A percentile compares a stretch with the other conserved stretches of the same genome.
phyloP scores from a whole-genome alignment of 2,888 invertebrate species.

The Parapristionchus giblindavisi region DNA sequence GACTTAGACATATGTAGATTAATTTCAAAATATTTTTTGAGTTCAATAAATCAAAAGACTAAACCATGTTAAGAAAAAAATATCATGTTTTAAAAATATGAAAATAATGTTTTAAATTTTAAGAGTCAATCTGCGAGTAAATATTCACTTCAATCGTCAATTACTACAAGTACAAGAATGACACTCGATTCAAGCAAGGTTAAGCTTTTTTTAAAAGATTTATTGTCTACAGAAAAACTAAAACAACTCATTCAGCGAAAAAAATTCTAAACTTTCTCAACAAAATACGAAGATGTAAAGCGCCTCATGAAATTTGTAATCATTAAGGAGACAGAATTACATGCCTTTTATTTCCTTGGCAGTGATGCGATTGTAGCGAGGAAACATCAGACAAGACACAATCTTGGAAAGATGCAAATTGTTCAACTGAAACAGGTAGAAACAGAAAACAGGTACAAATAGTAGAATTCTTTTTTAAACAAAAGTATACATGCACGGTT shows the following conservation, averaged over 20 bases:
- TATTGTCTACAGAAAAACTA: no score
- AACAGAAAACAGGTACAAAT: not conserved
- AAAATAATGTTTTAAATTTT: not conserved
- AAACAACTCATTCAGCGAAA: no score
- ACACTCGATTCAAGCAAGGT: constrained; percentile 32
- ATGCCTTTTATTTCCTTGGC: constrained; percentile 28
- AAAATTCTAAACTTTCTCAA: no score
- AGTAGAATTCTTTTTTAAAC: not conserved
- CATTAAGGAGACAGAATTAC: constrained; percentile 29
- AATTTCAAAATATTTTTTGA: no score
- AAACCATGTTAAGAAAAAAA: no score
- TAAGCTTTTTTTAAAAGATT: no score
- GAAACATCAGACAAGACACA: constrained; percentile 13
- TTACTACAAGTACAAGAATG: constrained; percentile 27
- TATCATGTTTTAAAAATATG: no score
- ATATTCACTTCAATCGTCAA: constrained; percentile 5
- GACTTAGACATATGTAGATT: no score
- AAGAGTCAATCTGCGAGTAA: not conserved
- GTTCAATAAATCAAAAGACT: no score
- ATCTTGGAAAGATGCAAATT: not conserved
- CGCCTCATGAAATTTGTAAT: not conserved
- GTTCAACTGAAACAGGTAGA: constrained; percentile 22
- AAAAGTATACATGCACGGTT: no score
- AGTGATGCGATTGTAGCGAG: constrained; percentile 27
- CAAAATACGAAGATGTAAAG: no score